Conservation (phyloP, 2,888 invertebrate genomes). For the Phortica okadai region DNA sequence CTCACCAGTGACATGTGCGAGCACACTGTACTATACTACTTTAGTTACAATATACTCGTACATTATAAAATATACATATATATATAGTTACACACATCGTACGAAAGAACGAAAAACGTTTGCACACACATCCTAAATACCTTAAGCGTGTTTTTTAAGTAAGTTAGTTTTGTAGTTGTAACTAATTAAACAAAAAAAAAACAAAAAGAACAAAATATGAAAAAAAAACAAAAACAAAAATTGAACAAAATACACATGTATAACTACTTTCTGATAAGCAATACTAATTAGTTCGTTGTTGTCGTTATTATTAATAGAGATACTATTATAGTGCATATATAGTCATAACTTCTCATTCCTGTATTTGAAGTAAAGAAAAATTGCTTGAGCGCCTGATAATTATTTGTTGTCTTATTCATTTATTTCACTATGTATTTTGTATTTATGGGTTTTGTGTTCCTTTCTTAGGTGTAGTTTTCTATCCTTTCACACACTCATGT, state of each 20-base stretch:
- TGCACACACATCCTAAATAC: not conserved
- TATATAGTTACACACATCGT: not conserved
- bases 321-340: conserved; percentile 48
- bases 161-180: conserved; percentile 13
- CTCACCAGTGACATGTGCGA: not conserved
- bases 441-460: not conserved
- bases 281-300: conserved; percentile 62
- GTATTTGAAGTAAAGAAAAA: conserved; percentile 28
- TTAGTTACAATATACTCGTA: not conserved
- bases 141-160: not conserved
- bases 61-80: not conserved
- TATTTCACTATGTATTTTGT: conserved; percentile 12
- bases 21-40: not conserved
- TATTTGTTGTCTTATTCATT: conserved; percentile 54
- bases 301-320: conserved; percentile 61
- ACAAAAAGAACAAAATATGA: conserved; percentile 39
- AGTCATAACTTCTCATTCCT: conserved; percentile 58
- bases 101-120: conserved; percentile 40
- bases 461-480: not conserved
- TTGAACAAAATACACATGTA: conserved; percentile 39
- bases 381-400: conserved; percentile 64
- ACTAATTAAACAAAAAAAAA: conserved; percentile 1
- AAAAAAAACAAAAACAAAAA: conserved; percentile 39
- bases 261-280: conserved; percentile 60
- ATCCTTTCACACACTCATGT: no score